Percentiles rank a stretch among this genome's conserved stretches.
These are phyloP conservation scores for Montipora capricornis DNA, from an alignment of 64 coral and sea anemone genomes.

Conservation along the genomic window DNA sequence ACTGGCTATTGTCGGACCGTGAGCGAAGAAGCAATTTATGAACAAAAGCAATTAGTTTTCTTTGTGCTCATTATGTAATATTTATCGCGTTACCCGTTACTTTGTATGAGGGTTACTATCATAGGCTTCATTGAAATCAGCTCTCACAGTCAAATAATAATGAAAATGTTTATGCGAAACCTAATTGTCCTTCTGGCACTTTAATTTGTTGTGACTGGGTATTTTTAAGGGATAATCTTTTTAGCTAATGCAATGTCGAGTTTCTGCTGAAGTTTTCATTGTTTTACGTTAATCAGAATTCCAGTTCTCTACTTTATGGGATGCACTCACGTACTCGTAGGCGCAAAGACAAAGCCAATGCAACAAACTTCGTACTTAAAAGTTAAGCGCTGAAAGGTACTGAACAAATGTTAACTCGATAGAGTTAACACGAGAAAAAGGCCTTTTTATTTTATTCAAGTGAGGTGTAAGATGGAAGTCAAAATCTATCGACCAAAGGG, in stretches of 20 bases:
- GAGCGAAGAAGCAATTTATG: not conserved
- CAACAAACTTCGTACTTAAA: not conserved
- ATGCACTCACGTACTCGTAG: not conserved
- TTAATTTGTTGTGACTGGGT: not conserved
- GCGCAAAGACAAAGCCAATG: not conserved
- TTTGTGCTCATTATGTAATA: constrained; percentile 46
- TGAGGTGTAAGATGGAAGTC: constrained; percentile 12
- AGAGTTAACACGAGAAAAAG: not conserved
- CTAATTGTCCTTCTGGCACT: not conserved
- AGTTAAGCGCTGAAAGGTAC: too few species aligned
- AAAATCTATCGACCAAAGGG: constrained; percentile 31
- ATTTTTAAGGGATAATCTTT: not conserved
- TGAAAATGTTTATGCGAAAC: not conserved
- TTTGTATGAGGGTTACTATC: not conserved
- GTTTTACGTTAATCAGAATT: not conserved
- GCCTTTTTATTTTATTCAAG: constrained; percentile 10
- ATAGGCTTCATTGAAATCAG: constrained; percentile 20
- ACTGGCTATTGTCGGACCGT: constrained; percentile 45
- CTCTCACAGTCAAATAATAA: not conserved
- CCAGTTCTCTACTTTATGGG: not conserved
- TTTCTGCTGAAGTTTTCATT: not conserved
- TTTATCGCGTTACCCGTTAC: constrained; percentile 26
- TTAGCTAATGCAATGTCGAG: not conserved
- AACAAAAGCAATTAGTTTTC: constrained; percentile 43
- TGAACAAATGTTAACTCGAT: not conserved